Evolutionary conservation across 2,113 vertebrate species (phyloP), one percentile per base, ranked within the genome.

Genomic region (Accipiter virgatus): DNA sequence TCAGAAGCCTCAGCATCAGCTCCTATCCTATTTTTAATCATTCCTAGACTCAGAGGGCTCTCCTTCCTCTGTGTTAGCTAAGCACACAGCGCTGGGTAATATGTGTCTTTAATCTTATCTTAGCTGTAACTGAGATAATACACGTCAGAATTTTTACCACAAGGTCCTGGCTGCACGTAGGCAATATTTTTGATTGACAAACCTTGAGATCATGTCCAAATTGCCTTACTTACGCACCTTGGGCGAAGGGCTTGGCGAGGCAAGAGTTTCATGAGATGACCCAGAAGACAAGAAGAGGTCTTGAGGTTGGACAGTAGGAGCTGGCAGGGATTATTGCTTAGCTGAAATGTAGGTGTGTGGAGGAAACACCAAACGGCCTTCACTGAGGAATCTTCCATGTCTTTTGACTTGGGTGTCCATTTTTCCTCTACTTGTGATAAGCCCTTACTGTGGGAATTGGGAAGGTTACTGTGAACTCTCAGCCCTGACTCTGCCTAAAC

Each of bases 1-100:
- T 98, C 97, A 97, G 97, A 97, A 98, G 96, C 91, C 82, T 97
- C 93, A 88, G 97, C 97, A 95, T 81, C 95, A 81, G 58, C 77
- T 94, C 86, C 95, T 88, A 95, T 95, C 92, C 66, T 95, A 90
- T 80, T 95, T 96, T 96, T 96, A 96, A 93, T 97, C 97, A 70
- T 97, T 94, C 95, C 73, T 94, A 77, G 95, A 70, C 97, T 96
- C 97, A 78, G 94, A 72, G 92, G 88, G 94, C 95, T 96, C 88
- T 91, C 82, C 90, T 94, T 95, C 84, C 70, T 94, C 92, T 0
- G 7, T 73, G 87, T 91, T 81, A 91, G 93, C 74, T 75, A 72
- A 93, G 94, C 96, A 87, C 84, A 50, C 78, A 82, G 95, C 40
- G 1, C 95, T 80, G 66, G 94, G 89, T 97, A 97, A 94, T 95